Percentiles rank a stretch among this genome's conserved stretches.
Evolutionary conservation across 1,140 invertebrate genomes (phyloP).

Genomic region (Geopemphigus sp.): DNA sequence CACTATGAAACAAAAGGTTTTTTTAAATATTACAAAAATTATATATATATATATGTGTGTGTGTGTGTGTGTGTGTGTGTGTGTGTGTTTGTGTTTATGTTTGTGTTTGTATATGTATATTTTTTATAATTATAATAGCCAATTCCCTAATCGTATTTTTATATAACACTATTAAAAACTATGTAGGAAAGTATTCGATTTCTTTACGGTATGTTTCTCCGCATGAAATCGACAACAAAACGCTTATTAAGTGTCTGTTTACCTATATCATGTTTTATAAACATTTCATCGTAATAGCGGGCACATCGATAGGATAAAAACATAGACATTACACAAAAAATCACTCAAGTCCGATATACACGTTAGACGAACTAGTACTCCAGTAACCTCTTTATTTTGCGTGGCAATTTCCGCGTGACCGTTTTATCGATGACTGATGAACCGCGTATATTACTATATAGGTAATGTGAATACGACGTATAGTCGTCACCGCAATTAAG

Average conservation of each 20-base stretch:
- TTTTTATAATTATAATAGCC: too few species aligned
- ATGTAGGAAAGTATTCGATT: not conserved
- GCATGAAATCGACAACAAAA: not conserved
- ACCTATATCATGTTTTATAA: not conserved
- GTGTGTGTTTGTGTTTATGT: too few species aligned
- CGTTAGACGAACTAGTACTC: slow-evolving; percentile 10
- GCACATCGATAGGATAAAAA: not conserved
- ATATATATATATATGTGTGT: too few species aligned
- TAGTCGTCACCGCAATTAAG: not conserved
- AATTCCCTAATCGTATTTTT: too few species aligned
- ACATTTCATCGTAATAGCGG: not conserved
- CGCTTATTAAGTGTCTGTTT: not conserved
- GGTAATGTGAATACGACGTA: not conserved
- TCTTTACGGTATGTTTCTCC: not conserved
- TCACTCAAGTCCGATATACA: not conserved
- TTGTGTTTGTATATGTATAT: too few species aligned
- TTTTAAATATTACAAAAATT: too few species aligned
- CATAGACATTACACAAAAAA: not conserved
- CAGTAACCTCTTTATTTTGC: slow-evolving; percentile 15
- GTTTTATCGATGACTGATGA: not conserved
- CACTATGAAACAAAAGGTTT: not conserved
- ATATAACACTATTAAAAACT: too few species aligned
- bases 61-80: too few species aligned
- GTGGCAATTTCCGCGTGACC: not conserved
- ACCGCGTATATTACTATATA: not conserved